Conservation (phyloP, 2,797 vertebrate genomes). For the Lycodopsis pacificus region DNA sequence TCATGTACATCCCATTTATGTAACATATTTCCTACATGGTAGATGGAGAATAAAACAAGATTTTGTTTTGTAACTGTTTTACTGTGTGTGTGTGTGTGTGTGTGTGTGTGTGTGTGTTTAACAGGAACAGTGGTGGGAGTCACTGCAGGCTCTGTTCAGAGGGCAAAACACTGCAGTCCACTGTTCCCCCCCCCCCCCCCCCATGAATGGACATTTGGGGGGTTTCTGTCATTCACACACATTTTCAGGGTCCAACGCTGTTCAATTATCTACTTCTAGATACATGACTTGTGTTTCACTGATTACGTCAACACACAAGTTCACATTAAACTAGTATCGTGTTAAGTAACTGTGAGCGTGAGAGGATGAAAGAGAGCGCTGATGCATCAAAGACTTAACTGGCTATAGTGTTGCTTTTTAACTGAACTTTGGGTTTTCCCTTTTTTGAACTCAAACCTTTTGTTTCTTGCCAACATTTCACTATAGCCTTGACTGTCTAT, state of each 20-base stretch:
- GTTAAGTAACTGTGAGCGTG: neutral
- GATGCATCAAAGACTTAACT: constrained; percentile 25
- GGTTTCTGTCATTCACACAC: constrained; percentile 64
- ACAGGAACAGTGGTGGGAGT: constrained; percentile 43
- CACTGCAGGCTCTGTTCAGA: constrained; percentile 65
- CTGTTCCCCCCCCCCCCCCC: constrained; percentile 54
- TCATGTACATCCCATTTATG: constrained; percentile 52
- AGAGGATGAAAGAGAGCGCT: constrained; percentile 15
- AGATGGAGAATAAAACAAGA: constrained; percentile 71
- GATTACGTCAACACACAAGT: neutral
- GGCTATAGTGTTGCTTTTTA: constrained; percentile 18
- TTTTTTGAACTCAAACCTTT: constrained; percentile 8
- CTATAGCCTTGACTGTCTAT: constrained; percentile 4
- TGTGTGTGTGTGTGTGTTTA: neutral
- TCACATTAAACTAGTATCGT: constrained; percentile 9
- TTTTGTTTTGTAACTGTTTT: constrained; percentile 65
- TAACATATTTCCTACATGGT: constrained; percentile 45
- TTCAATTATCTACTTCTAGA: constrained; percentile 32
- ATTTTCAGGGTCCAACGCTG: constrained; percentile 28
- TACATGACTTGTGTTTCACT: constrained; percentile 13
- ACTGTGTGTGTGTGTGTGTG: neutral
- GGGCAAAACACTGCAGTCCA: constrained; percentile 66
- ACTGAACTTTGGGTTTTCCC: constrained; percentile 33
- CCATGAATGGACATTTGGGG: constrained; percentile 53
- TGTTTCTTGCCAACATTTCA: constrained; percentile 14